phyloP scores from a whole-genome alignment of 2,113 vertebrate genomes.

The Prionailurus bengalensis region DNA sequence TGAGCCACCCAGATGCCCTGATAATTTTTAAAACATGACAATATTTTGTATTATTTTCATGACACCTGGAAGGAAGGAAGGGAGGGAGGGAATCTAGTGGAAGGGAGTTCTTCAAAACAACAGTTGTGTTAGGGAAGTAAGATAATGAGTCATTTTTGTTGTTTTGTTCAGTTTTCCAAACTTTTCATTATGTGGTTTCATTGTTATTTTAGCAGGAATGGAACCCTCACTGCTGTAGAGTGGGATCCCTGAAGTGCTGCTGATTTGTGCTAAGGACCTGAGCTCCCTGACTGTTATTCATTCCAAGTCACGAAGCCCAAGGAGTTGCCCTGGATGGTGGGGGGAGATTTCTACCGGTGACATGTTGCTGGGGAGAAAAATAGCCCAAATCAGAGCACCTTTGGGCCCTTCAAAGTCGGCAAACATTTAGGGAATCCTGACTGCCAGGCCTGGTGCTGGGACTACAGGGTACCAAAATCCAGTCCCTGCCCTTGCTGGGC shows the following conservation, averaged over 20 bases:
- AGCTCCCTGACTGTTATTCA: background rate
- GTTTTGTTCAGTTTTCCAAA: slow-evolving; percentile 35
- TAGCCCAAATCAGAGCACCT: background rate
- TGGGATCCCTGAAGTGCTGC: background rate
- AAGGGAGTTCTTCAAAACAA: slow-evolving; percentile 33
- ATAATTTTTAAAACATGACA: background rate
- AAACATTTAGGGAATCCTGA: background rate
- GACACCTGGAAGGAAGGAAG: background rate
- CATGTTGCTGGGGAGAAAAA: background rate
- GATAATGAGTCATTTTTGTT: slow-evolving; percentile 57
- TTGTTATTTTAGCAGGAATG: slow-evolving; percentile 45
- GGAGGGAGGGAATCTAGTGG: background rate
- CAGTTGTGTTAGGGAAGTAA: background rate
- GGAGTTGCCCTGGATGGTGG: background rate
- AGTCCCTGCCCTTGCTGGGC: background rate
- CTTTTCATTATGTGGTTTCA: slow-evolving; percentile 39
- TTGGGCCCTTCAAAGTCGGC: background rate
- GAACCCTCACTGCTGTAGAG: background rate
- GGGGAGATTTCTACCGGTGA: background rate
- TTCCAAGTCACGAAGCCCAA: background rate
- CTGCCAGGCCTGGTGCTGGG: background rate
- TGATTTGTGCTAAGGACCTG: background rate
- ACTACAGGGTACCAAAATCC: background rate
- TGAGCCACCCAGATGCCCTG: background rate
- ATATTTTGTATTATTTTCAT: background rate